Base-by-base conservation (phyloP, 2,888 invertebrate species). In the Oscheius myriophilus region DNA sequence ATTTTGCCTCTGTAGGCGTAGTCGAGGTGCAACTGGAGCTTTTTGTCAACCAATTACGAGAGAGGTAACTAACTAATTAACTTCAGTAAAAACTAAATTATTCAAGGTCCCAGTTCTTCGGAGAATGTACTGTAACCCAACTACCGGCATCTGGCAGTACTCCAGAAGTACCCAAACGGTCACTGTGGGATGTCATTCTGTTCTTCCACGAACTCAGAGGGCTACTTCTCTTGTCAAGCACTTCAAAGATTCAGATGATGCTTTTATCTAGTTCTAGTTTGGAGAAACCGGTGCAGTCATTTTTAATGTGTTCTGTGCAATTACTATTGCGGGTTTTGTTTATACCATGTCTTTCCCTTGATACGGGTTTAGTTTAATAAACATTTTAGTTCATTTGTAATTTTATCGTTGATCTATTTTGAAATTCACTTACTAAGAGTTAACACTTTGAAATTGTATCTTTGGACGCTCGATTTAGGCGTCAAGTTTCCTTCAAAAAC, bases 111-210 rank as follows among this genome's bases (percentile, higher is more conserved):
- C 84, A 21, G 71, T 84, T n/a, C 71, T 84, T 11, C 68, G 75
- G 4, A 69, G 82, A 41, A 62, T 74, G 41, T 70, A 72, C 4
- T 84, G 84, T 67, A 82, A 84, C 70, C 70, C 70, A 2, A 51
- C 58, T 0, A 79, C 76, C 9, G 73, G 72, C 16, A 64, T 46
- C 52, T 84, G 78, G 78, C 70, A 68, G 12, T 78, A 76, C 49
- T 46, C 58, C 0, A 53, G 71, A 23, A 67, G 71, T 4, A 72
- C 69, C 0, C 67, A 75, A 59, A 52, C 70, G 11, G 65, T 84
- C n/a, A 82, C 77, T 23, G 82, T 84, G 23, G 84, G 84, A 9
- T 84, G 84, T 61, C 84, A 84, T 65, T 81, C 81, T 16, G 82
- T 83, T 1, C 72, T 83, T 3, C 82, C 83, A 14, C 73, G 83